Evolutionary conservation across 1,140 invertebrate genomes (phyloP).

Genomic region (Piezodorus guildinii): DNA sequence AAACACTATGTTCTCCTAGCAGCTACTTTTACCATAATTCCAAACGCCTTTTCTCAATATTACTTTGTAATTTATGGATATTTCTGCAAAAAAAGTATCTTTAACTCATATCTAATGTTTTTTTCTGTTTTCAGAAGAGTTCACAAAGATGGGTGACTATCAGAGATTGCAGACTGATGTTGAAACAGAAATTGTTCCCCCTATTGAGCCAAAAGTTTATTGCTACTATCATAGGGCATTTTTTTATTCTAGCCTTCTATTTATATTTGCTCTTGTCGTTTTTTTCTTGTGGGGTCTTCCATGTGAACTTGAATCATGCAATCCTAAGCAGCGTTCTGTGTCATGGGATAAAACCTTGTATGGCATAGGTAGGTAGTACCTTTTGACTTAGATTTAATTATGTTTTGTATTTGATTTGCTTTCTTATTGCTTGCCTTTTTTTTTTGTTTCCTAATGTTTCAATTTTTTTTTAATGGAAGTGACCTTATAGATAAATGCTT

Average conservation of each 20-base stretch:
- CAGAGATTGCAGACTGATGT: slow-evolving; percentile 26
- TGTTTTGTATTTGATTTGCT: too few relatives aligned
- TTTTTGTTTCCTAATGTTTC: too few relatives aligned
- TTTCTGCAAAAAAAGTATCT: too few relatives aligned
- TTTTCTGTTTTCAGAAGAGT: neutral
- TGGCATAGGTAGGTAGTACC: slow-evolving; percentile 41
- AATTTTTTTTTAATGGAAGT: too few relatives aligned
- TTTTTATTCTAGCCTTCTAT: slow-evolving; percentile 52
- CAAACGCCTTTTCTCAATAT: too few relatives aligned
- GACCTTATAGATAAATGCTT: too few relatives aligned
- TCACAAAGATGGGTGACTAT: slow-evolving; percentile 25
- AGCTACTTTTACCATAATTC: too few relatives aligned
- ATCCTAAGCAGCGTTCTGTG: slow-evolving; percentile 42
- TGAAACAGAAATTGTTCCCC: slow-evolving; percentile 12
- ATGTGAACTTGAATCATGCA: slow-evolving; percentile 52
- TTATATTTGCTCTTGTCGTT: slow-evolving; percentile 55
- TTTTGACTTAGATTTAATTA: too few relatives aligned
- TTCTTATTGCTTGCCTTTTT: too few relatives aligned
- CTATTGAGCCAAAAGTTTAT: slow-evolving; percentile 18
- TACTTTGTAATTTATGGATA: too few relatives aligned
- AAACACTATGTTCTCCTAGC: too few relatives aligned
- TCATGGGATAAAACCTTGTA: slow-evolving; percentile 57
- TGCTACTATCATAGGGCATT: slow-evolving; percentile 51
- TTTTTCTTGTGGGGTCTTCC: slow-evolving; percentile 64
- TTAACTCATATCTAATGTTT: neutral